Base-by-base conservation (phyloP, 2,888 invertebrate species). In the Sinelater perroti region DNA sequence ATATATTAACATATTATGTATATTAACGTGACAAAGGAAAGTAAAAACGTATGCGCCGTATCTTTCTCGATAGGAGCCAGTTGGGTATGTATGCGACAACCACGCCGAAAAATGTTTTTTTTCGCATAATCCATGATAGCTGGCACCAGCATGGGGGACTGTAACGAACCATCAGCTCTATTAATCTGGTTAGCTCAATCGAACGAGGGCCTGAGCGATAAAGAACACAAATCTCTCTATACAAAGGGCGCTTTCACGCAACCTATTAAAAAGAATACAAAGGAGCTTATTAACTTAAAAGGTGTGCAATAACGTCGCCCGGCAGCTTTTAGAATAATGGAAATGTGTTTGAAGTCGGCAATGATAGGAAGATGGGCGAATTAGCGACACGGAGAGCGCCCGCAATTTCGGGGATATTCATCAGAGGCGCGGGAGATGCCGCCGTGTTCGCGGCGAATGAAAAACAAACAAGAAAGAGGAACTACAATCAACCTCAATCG, bases 401-500 rank as follows among this genome's bases (percentile, higher is more conserved):
- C 7, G 24, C 24, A 40, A 40, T 40, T 40, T 21, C 2, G 24
- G 14, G 14, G 40, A 40, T 30, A 45, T 45, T 31, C 45, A 45
- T 45, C 28, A 30, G 30, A 30, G 30, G 30, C 28, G 28, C 30
- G 6, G 31, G 31, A 45, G 30, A 45, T 30, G 18, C 45, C 30
- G 20, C 30, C 30, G 45, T 45, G 28, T 45, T 30, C 45, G 28
- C 10, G 3, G 20, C 31, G 47, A 47, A 47, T 30, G 45, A 35
- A 47, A 44, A 33, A 47, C 47, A 47, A 47, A 33, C 33, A 40
- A 40, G 40, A 40, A 40, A 40, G 14, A 40, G 28, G 44, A 21
- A 28, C 44, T 14, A 44, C 44, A 47, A 47, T 47, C 31, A 47
- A 47, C 26, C 28, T 33, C 47, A 20, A 47, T 47, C 47, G 14